Base-by-base conservation (phyloP, 2,797 vertebrate genomes). In the Phaenicophaeus curvirostris region DNA sequence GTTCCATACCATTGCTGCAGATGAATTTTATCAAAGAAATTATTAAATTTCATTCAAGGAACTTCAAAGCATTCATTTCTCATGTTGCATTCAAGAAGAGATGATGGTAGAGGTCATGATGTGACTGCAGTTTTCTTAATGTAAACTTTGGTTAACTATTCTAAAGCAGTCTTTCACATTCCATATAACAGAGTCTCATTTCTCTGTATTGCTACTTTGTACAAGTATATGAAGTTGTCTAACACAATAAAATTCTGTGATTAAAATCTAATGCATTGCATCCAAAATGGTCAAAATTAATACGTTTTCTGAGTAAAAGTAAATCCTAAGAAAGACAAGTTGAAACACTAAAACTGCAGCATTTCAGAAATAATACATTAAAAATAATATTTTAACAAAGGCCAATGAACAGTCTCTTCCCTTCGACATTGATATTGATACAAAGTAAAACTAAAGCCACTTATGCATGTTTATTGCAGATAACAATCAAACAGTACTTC, bases 61-160 rank as follows among this genome's bases (percentile, higher is more conserved):
- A 46, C 9, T 15, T 37, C 13, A 3, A 11, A 48, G 3, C 6
- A 37, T 55, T 58, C 4, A 20, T 16, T n/a, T 23, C 19, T 50
- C 44, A 0, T 2, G 3, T 11, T 55, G 54, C n/a, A 51, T 63
- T 73, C 53, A 59, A 73, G 76, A 83, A 90, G 5, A 16, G 76
- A 83, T 4, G 8, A 65, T 11, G 54, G 27, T 3, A 5, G 21
- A 63, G n/a, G 7, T 65, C 41, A 79, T 37, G 25, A 90, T 42
- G 24, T 31, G 21, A 88, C 7, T 17, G 24, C 53, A n/a, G 14
- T 76, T 94, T 88, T 59, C 75, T 72, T 77, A 17, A 27, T 21
- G 25, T 35, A 66, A 95, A 80, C 17, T 69, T 89, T 48, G 66
- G 76, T 93, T 82, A 95, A 94, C 20, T 42, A 33, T 72, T 74